Base-by-base conservation (phyloP, 2,888 invertebrate genomes). In the Parnassius glacialis region DNA sequence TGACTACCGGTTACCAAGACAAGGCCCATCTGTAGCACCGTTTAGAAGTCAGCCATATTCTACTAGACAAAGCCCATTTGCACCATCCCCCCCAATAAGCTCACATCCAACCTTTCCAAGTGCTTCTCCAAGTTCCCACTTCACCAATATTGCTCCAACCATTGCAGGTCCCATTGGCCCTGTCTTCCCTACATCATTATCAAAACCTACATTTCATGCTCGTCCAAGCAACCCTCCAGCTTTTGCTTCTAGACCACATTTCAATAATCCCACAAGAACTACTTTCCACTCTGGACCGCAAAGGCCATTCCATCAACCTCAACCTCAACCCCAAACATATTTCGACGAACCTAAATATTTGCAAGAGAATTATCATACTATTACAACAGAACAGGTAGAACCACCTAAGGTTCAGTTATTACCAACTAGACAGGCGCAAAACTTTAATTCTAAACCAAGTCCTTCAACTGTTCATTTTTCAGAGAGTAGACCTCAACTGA, bases 341-440 rank as follows among this genome's bases (percentile, higher is more conserved):
- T 92, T 92, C 65, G 91, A 92, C 61, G 92, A 92, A 74, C 81
- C 90, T 1, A 92, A 92, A 76, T 92, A 92, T 69, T 79, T 92
- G 59, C 92, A 92, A 76, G 91, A 92, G 72, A 92, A 92, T 67
- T 92, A 92, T 67, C 92, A 92, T 62, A 92, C 92, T 2, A 92
- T 92, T 57, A 91, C 91, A 25, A 88, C 87, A 3, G 91, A 92
- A 64, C 88, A 92, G 78, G 80, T 87, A 13, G 88, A 92, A 48
- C 79, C 85, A 48, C 79, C 86, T 25, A 90, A 92, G 72, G 85
- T 89, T n/a, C 91, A 90, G 71, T 67, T 77, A 43, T 65, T 83
- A 42, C 88, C 87, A 50, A 82, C 72, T 50, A 84, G 87, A 67
- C 85, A 82, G 51, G 70, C 80, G 50, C 86, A 85, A 68, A 80